Evolutionary conservation across 2,888 invertebrate genomes (phyloP), one percentile per base, ranked within the genome.

Genomic region (Agapetus fuscipes): DNA sequence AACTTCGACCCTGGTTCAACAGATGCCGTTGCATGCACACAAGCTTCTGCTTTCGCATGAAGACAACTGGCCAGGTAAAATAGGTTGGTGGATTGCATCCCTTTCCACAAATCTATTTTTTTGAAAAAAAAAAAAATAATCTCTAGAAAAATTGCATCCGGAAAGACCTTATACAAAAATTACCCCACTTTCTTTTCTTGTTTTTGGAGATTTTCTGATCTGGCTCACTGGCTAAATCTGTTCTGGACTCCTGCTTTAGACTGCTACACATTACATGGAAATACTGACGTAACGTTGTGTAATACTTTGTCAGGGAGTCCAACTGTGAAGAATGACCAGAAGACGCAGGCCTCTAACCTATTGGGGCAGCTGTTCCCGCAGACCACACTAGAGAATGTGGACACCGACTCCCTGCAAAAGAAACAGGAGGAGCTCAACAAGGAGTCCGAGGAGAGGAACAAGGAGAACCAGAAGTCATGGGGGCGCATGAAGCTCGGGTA

Each of bases 401-500:
- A 69, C 34, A 60, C 68, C 28, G 65, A 67, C 45, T 66, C 71
- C 46, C 64, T 73, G 15, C 66, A 72, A 49, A 65, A 69, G 31
- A 73, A 74, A 45, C 74, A 76, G 37, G 67, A 70, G 44, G 58
- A 58, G 27, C 66, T 72, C 54, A 71, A 74, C 39, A 72, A 76
- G 44, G 67, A 71, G 48, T 64, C 64, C 30, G 64, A 70, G 47
- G 71, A 74, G 46, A 68, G 72, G 57, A 50, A 66, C 50, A 58
- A 80, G 51, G 76, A 78, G 52, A 74, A 79, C 54, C 78, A 82
- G 51, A 78, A 76, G 36, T 78, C 81, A 50, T 80, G 80, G 76
- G 75, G 70, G 49, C 71, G 78, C 48, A 83, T 83, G 78, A 85
- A 84, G 57, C 69, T 76, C 37, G 75, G 76, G 76, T 76, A n/a